Conservation (phyloP, 1,140 invertebrate species). For the Drosophila pectinifera region DNA sequence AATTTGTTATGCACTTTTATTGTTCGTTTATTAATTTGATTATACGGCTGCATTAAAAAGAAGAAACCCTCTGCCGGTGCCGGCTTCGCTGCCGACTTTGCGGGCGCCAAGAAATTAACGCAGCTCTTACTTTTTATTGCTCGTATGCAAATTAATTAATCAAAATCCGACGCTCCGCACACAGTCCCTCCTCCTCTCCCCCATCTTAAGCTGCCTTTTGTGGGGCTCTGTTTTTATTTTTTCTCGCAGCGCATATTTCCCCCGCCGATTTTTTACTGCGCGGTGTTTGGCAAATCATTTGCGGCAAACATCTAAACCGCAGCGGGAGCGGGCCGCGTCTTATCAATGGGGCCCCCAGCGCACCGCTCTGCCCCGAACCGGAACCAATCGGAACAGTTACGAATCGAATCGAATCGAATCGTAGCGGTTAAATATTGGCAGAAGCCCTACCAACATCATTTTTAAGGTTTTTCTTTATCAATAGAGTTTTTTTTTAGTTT, state of each 20-base stretch:
- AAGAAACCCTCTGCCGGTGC: constrained; percentile 34
- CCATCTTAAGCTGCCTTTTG: constrained; percentile 11
- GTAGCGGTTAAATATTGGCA: constrained; percentile 22
- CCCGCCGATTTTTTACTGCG: constrained; percentile 20
- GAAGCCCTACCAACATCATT: background rate
- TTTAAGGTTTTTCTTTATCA: background rate
- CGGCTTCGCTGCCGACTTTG: constrained; percentile 5
- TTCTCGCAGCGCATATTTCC: constrained; percentile 1
- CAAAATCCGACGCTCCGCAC: constrained; percentile 65
- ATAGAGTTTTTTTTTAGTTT: too few relatives aligned
- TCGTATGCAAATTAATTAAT: constrained; percentile 81
- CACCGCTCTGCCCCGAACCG: constrained; percentile 5
- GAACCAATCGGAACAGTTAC: constrained; percentile 45
- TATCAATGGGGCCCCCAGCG: constrained; percentile 30
- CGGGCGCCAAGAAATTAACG: constrained; percentile 58
- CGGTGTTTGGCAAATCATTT: constrained; percentile 70
- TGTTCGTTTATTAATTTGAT: constrained; percentile 81
- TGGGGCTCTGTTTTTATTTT: constrained; percentile 13
- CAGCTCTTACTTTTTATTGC: constrained; percentile 76
- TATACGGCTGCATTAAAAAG: constrained; percentile 71
- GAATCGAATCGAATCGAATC: constrained; percentile 21
- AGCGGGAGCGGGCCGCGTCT: constrained; percentile 55
- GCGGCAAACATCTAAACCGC: constrained; percentile 74
- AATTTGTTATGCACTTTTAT: constrained; percentile 83
- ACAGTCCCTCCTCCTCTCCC: constrained; percentile 6